Conservation (phyloP, 2,888 invertebrate species). For the Neuroscelio doddi region DNA sequence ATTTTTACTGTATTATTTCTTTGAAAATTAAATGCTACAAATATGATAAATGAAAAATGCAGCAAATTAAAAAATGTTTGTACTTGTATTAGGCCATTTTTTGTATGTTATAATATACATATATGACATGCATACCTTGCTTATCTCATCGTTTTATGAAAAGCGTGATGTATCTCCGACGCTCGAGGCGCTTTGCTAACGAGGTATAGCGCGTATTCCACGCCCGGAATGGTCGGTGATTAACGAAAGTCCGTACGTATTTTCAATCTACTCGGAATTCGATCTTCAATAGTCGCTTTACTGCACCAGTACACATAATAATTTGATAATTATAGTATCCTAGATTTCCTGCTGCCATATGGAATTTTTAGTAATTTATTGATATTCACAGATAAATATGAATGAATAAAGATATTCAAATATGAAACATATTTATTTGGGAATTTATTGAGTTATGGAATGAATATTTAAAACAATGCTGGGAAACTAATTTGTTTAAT, state of each 20-base stretch:
- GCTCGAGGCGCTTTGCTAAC: conserved; percentile 58
- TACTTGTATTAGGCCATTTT: neutral
- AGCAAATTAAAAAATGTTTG: too few relatives aligned
- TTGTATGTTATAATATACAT: conserved; percentile 10
- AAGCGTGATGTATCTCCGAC: conserved; percentile 45
- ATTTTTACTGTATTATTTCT: too few relatives aligned
- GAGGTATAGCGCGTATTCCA: conserved; percentile 55
- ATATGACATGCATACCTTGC: conserved; percentile 21
- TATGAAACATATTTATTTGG: too few relatives aligned
- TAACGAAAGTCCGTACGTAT: conserved; percentile 53
- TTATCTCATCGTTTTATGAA: conserved; percentile 34
- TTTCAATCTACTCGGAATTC: conserved; percentile 50
- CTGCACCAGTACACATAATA: conserved; percentile 29
- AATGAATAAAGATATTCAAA: too few relatives aligned
- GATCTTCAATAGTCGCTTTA: conserved; percentile 44
- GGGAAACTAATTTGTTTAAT: too few relatives aligned
- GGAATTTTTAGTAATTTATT: neutral
- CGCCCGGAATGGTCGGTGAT: conserved; percentile 50
- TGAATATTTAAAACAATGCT: too few relatives aligned
- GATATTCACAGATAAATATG: too few relatives aligned
- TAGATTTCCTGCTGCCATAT: neutral
- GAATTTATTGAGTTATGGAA: too few relatives aligned
- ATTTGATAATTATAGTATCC: conserved; percentile 36
- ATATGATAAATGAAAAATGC: too few relatives aligned
- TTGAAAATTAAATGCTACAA: too few relatives aligned